Percentiles rank a stretch among this genome's conserved stretches.
These are phyloP conservation scores for Chaenogobius annularis DNA, from an alignment of 2,113 vertebrate species.

Conservation along the genomic window DNA sequence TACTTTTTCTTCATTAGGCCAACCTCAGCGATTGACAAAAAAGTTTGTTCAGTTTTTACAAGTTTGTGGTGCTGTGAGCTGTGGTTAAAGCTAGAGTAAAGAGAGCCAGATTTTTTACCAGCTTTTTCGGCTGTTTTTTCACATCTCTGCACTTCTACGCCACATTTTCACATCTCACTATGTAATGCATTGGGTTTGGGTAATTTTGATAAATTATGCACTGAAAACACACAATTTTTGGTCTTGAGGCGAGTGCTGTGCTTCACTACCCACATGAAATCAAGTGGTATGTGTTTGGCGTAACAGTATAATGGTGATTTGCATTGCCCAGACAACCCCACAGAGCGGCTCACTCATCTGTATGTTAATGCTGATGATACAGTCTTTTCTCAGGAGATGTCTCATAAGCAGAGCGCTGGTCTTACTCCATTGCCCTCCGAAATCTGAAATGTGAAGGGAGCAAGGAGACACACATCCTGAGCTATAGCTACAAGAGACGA, in stretches of 20 bases:
- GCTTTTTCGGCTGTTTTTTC: too few relatives aligned
- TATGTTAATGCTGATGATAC: not conserved
- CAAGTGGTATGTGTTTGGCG: not conserved
- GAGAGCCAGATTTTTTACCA: too few relatives aligned
- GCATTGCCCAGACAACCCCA: not conserved
- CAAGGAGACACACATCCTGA: constrained; percentile 20
- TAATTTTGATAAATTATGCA: too few relatives aligned
- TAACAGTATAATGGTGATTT: not conserved
- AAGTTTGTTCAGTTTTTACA: too few relatives aligned
- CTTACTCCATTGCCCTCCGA: constrained; percentile 13
- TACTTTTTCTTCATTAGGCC: too few relatives aligned
- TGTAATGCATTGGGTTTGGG: too few relatives aligned
- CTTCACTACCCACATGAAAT: not conserved
- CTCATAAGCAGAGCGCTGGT: not conserved
- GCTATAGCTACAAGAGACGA: not conserved
- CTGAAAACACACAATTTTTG: too few relatives aligned
- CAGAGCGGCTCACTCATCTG: not conserved
- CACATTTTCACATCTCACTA: too few relatives aligned
- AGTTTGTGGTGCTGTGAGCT: too few relatives aligned
- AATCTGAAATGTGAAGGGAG: constrained; percentile 11
- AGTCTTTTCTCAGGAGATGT: not conserved
- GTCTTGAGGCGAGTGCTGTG: not conserved
- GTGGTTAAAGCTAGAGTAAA: too few relatives aligned
- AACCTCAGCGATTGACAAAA: too few relatives aligned
- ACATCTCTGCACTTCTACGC: too few relatives aligned